Evolutionary conservation across 2,113 vertebrate species (phyloP), one percentile per base, ranked within the genome.

Genomic region (Eurystomus gularis): DNA sequence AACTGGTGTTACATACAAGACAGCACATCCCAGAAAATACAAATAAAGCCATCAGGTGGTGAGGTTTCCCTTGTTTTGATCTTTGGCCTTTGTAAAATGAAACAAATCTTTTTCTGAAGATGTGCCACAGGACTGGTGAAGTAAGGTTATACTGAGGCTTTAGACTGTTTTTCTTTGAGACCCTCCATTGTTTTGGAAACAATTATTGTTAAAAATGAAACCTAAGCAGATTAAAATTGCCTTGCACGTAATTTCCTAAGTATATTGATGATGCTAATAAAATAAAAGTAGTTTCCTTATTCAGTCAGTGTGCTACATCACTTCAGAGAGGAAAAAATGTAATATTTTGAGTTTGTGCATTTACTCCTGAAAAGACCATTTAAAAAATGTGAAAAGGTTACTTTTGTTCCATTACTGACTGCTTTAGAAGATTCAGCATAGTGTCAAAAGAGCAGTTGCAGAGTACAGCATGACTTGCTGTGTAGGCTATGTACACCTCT

Each of bases 401-500:
- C 31, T 91, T 92, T 65, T 69, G 20, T 3, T 65, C 17, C 88
- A 46, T 28, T 48, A 55, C 10, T n/a, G 35, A 62, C 73, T 1
- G 0, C 29, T 13, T 61, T 44, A 61, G 62, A 68, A 75, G 29
- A 70, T 11, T 46, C 86, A 90, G 78, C 7, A 17, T 23, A 25
- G 28, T 3, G 10, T 35, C 84, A 14, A 73, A 88, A 58, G 12
- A 85, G 28, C 37, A 29, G 17, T 24, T 39, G 33, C 1, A 3
- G 20, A 73, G 17, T 40, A 31, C 23, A 79, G 46, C 0, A 1
- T 29, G 48, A 40, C 0, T 8, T 61, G n/a, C 78, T 85, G 49
- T 42, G 31, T 35, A 4, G 7, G 16, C 58, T 3, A 0, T 8
- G n/a, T 31, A 44, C 18, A 58, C 29, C n/a, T 46, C 35, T 0